Evolutionary conservation across 2,888 invertebrate genomes (phyloP).

Genomic region (Tuta absoluta): DNA sequence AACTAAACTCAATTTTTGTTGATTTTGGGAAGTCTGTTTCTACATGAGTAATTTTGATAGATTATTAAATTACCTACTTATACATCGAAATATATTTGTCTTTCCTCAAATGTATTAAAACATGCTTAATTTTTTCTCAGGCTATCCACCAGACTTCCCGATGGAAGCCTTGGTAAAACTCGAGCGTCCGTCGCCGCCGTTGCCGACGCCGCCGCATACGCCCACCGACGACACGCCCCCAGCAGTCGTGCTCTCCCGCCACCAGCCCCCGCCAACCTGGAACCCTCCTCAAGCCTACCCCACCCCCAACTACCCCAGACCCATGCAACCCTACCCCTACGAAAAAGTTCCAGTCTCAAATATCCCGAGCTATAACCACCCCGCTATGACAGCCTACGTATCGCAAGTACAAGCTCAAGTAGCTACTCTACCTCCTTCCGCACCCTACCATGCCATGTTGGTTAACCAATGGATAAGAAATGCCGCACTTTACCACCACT

Average conservation of each 20-base stretch:
- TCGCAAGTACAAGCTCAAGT: conserved; percentile 68
- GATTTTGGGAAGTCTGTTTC: no score
- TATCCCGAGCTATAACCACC: conserved; percentile 60
- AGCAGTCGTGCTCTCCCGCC: conserved; percentile 71
- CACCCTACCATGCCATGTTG: conserved; percentile 82
- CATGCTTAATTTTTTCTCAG: conserved; percentile 52
- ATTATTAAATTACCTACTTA: no score
- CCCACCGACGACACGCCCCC: conserved; percentile 84
- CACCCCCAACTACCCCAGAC: conserved; percentile 58
- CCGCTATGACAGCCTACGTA: conserved; percentile 66
- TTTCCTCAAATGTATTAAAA: not conserved
- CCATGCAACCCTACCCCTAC: conserved; percentile 68
- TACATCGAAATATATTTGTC: not conserved
- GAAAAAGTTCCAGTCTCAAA: conserved; percentile 63
- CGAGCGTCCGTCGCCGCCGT: conserved; percentile 82
- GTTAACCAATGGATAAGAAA: conserved; percentile 89
- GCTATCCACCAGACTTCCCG: conserved; percentile 82
- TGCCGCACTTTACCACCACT: conserved; percentile 85
- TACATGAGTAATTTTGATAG: no score
- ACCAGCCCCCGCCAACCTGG: conserved; percentile 67
- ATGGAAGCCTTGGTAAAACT: conserved; percentile 82
- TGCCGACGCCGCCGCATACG: conserved; percentile 87
- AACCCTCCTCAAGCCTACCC: conserved; percentile 61
- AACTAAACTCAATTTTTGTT: no score
- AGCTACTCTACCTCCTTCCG: conserved; percentile 68